Base-by-base conservation (phyloP, 92 coral and sea anemone genomes). In the Galaxea fascicularis region DNA sequence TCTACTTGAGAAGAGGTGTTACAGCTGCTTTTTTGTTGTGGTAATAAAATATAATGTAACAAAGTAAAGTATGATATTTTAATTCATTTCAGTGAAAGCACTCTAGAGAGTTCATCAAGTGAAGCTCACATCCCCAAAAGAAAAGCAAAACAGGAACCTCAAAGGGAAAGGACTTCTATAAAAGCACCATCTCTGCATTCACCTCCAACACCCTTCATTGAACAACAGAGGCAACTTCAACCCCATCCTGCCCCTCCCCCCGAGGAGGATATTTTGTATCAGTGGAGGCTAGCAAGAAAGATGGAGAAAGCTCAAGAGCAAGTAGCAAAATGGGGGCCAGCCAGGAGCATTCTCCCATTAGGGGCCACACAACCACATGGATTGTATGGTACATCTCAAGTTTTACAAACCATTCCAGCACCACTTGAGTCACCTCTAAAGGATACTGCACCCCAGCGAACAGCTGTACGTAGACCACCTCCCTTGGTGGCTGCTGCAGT, bases 211-310 rank as follows among this genome's bases (percentile, higher is more conserved):
- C 51, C 12, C 59, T 27, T 67, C 9, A 65, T 10, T 21, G 65
- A 29, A 28, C 41, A 71, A 29, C 75, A 21, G 41, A 77, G 26
- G 28, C 86, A 69, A 76, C 88, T 45, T 59, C 82, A 75, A 25
- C 71, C 68, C 16, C 81, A 89, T 57, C 82, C 74, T 53, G 86
- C 88, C 26, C 87, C 87, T 22, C 90, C 90, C 87, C 98, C 95
- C 49, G 99, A 97, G 88, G 98, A 97, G 27, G 99, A 97, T 74
- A 97, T 97, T 62, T 88, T 97, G 46, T 97, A 97, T 83, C 98
- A 97, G 86, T 97, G 99, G 99, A 90, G 99, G 46, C 87, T 97
- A 73, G 91, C 98, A 70, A 89, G 97, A 46, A 93, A 93, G 80
- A 92, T 94, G 95, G 99, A 97, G 76, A 90, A 86, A 59, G 99